A percentile compares a stretch with the other conserved stretches of the same genome.
These are phyloP conservation scores for Otocyon megalotis DNA, from an alignment of 2,113 vertebrate species.

Conservation along the genomic window DNA sequence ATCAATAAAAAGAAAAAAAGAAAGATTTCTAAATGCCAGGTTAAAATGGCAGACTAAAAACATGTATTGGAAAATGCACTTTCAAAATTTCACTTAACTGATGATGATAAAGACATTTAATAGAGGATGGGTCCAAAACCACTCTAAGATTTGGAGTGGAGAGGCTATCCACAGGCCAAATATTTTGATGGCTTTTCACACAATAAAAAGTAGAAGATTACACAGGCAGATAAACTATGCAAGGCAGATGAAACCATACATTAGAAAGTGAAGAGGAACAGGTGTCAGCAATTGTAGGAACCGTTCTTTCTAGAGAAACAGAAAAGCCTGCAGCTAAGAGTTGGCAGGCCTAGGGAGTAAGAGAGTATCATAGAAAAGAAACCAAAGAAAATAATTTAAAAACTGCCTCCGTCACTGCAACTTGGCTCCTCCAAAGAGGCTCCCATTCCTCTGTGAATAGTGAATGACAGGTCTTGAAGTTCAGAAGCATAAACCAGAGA, in stretches of 20 bases:
- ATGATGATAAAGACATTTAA: not conserved
- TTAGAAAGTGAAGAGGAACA: not conserved
- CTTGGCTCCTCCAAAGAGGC: not conserved
- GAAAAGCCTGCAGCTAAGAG: not conserved
- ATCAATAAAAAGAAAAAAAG: not conserved
- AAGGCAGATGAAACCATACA: not conserved
- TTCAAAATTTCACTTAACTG: not conserved
- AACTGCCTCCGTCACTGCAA: not conserved
- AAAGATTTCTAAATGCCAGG: not conserved
- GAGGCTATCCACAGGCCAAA: not conserved
- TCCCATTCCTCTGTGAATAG: not conserved
- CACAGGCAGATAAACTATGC: not conserved
- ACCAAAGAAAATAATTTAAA: constrained; percentile 13
- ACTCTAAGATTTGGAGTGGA: not conserved
- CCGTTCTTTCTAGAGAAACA: not conserved
- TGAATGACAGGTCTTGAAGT: not conserved
- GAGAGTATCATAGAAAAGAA: not conserved
- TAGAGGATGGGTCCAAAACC: not conserved
- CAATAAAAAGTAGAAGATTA: not conserved
- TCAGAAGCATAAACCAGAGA: not conserved
- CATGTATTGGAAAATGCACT: not conserved
- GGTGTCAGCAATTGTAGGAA: not conserved
- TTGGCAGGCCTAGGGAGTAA: not conserved
- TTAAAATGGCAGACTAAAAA: not conserved
- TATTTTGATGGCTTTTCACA: not conserved